phyloP scores from a whole-genome alignment of 1,140 invertebrate species.

The Coenobita brevimanus region DNA sequence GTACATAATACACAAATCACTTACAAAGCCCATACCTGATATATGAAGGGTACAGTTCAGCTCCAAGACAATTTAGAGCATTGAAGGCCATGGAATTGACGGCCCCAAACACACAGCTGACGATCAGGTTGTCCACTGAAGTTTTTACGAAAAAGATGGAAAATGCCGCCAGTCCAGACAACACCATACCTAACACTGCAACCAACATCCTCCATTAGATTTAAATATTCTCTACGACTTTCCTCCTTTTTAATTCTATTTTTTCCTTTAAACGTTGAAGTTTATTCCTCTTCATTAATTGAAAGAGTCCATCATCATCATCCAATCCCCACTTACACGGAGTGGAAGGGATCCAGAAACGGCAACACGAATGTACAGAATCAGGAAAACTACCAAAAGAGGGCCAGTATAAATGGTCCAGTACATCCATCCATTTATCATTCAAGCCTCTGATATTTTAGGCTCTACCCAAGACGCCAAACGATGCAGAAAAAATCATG shows the following conservation, averaged over 20 bases:
- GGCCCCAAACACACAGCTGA: conserved; percentile 85
- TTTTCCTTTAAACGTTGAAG: not conserved
- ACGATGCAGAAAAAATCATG: too few species aligned
- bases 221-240: not conserved
- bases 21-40: conserved; percentile 57
- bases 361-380: not conserved
- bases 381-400: too few species aligned
- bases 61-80: conserved; percentile 84
- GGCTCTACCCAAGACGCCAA: too few species aligned
- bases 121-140: conserved; percentile 80
- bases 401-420: too few species aligned
- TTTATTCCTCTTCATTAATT: not conserved
- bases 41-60: conserved; percentile 70
- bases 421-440: too few species aligned
- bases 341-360: not conserved
- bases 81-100: conserved; percentile 92
- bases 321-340: not conserved
- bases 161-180: conserved; percentile 83
- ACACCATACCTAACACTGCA: conserved; percentile 82
- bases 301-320: not conserved
- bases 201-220: conserved; percentile 70
- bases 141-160: conserved; percentile 84
- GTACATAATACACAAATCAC: not conserved
- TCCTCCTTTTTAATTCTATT: not conserved
- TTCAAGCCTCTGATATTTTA: too few species aligned